A percentile compares a stretch with the other conserved stretches of the same genome.
Evolutionary conservation across 2,797 vertebrate species (phyloP).

Genomic region (Lycodopsis pacificus): DNA sequence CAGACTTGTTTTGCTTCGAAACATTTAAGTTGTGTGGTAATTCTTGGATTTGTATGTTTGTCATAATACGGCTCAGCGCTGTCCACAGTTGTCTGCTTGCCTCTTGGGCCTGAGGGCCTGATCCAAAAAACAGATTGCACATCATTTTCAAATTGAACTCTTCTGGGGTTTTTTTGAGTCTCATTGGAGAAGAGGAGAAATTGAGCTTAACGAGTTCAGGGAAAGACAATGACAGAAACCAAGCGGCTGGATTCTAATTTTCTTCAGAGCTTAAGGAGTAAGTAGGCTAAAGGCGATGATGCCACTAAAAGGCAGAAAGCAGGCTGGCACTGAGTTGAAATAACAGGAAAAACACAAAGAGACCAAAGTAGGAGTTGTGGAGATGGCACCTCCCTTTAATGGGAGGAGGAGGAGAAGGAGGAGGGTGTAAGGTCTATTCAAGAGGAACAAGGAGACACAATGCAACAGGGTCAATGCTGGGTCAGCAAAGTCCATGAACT

Average conservation of each 20-base stretch:
- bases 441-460: constrained; percentile 75
- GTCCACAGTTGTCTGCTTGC: constrained; percentile 1
- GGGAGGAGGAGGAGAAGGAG: constrained; percentile 81
- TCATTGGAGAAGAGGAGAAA: background rate
- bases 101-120: background rate
- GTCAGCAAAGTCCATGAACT: constrained; percentile 92
- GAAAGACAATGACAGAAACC: constrained; percentile 1
- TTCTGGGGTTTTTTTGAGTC: constrained; percentile 9
- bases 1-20: constrained; percentile 63
- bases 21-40: constrained; percentile 43
- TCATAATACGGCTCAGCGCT: background rate
- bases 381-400: constrained; percentile 80
- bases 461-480: constrained; percentile 87
- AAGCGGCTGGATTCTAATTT: background rate
- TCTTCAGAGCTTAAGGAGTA: background rate
- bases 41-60: constrained; percentile 36
- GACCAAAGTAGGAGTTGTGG: constrained; percentile 79
- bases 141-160: constrained; percentile 6
- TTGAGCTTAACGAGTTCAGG: background rate
- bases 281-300: constrained; percentile 18
- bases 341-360: constrained; percentile 85
- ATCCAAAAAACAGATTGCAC: background rate
- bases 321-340: constrained; percentile 50
- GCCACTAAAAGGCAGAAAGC: constrained; percentile 22
- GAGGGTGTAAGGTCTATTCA: constrained; percentile 81